These are phyloP conservation scores for Drosophila robusta DNA, from an alignment of 2,888 invertebrate species.

Conservation along the genomic window DNA sequence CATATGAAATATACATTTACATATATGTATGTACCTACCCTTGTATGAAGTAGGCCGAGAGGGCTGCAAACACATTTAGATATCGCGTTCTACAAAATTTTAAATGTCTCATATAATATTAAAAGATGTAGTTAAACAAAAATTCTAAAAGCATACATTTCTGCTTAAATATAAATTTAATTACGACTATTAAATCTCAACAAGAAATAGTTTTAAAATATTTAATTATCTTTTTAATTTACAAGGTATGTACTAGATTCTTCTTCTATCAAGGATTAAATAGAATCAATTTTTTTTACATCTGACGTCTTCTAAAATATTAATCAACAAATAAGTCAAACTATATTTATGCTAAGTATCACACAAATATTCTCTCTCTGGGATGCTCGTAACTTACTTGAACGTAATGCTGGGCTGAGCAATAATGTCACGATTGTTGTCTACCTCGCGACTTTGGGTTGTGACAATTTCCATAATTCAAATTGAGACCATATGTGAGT, in stretches of 20 bases:
- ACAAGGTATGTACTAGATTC: too few species aligned
- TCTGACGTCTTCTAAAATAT: not conserved
- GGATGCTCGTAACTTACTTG: constrained; percentile 10
- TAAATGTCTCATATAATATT: constrained; percentile 12
- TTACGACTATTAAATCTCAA: too few species aligned
- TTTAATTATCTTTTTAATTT: too few species aligned
- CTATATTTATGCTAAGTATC: not conserved
- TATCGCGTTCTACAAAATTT: not conserved
- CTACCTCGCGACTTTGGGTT: not conserved
- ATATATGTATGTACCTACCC: constrained; percentile 3
- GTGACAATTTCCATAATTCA: constrained; percentile 18
- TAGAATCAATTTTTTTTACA: too few species aligned
- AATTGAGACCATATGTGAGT: constrained; percentile 1
- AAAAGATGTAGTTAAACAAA: not conserved
- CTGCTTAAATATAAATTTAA: too few species aligned
- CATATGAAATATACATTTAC: constrained; percentile 7
- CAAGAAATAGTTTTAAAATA: too few species aligned
- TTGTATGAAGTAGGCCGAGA: constrained; percentile 15
- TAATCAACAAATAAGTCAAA: not conserved
- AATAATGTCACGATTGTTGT: constrained; percentile 11
- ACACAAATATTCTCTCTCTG: constrained; percentile 4
- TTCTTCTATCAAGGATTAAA: too few species aligned
- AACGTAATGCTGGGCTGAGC: not conserved
- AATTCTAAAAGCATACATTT: not conserved
- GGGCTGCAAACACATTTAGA: constrained; percentile 22